phyloP scores from a whole-genome alignment of 2,797 vertebrate genomes.

The Hapalemur alaotrensis region DNA sequence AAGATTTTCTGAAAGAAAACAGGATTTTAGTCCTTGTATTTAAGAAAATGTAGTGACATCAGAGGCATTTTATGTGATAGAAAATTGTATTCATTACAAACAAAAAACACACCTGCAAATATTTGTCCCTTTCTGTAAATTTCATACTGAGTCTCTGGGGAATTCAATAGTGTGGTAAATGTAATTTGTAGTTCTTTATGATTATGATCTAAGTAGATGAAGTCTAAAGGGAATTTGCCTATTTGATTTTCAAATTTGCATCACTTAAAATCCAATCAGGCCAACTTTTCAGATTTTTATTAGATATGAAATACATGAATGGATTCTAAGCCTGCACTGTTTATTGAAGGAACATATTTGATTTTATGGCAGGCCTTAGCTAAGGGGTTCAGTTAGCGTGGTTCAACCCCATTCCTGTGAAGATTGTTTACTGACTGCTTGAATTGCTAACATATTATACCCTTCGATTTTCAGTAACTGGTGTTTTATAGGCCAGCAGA shows the following conservation, averaged over 20 bases:
- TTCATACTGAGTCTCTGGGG: slow-evolving; percentile 64
- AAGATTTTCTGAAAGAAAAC: slow-evolving; percentile 54
- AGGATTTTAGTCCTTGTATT: slow-evolving; percentile 39
- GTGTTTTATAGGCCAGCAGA: slow-evolving; percentile 85
- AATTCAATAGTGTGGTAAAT: slow-evolving; percentile 74
- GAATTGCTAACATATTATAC: slow-evolving; percentile 84
- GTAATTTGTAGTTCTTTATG: slow-evolving; percentile 83
- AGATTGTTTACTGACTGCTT: slow-evolving; percentile 78
- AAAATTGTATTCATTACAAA: slow-evolving; percentile 71
- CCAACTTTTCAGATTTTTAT: slow-evolving; percentile 87
- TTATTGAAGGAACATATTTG: slow-evolving; percentile 65
- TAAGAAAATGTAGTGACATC: slow-evolving; percentile 28
- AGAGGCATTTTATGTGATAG: not conserved
- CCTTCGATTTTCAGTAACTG: slow-evolving; percentile 85
- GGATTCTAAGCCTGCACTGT: slow-evolving; percentile 72
- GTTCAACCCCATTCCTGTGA: slow-evolving; percentile 73
- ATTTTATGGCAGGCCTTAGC: slow-evolving; percentile 65
- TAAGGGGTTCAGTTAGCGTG: slow-evolving; percentile 55
- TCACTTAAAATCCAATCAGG: slow-evolving; percentile 89
- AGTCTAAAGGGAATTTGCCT: slow-evolving; percentile 84
- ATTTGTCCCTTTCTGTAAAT: slow-evolving; percentile 73
- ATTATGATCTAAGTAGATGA: slow-evolving; percentile 84
- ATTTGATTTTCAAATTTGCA: slow-evolving; percentile 88
- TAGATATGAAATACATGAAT: slow-evolving; percentile 80
- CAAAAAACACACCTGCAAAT: slow-evolving; percentile 76